Evolutionary conservation across 1,140 invertebrate species (phyloP).

Genomic region (Acromyrmex charruanus): DNA sequence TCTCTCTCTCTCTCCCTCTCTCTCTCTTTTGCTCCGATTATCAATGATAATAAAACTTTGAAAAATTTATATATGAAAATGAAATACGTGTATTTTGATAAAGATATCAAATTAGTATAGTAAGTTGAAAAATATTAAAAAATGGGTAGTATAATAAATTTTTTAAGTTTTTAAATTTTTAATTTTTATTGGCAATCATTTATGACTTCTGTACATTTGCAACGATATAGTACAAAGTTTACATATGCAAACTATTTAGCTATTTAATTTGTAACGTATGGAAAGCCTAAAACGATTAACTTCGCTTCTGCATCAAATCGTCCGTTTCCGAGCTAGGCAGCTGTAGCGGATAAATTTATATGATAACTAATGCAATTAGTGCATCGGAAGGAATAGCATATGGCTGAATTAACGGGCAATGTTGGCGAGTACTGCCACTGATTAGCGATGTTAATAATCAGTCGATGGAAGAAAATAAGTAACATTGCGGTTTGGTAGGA

Average conservation of each 20-base stretch:
- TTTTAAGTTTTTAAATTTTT: neutral
- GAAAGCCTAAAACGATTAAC: slow-evolving; percentile 1
- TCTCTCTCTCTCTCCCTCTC: neutral
- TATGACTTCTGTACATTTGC: neutral
- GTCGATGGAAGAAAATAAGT: slow-evolving; percentile 51
- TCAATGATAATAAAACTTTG: neutral
- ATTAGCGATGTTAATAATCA: slow-evolving; percentile 40
- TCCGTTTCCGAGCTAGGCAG: slow-evolving; percentile 26
- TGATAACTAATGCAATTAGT: slow-evolving; percentile 55
- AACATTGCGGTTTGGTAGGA: neutral
- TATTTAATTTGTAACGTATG: slow-evolving; percentile 26
- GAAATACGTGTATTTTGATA: neutral
- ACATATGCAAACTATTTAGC: neutral
- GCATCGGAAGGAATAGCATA: slow-evolving; percentile 29
- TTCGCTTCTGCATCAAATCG: slow-evolving; percentile 6
- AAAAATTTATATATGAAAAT: slow-evolving; percentile 14
- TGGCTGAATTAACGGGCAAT: slow-evolving; percentile 38
- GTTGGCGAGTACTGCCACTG: slow-evolving; percentile 2
- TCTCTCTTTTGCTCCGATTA: neutral
- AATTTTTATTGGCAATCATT: neutral
- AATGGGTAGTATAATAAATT: neutral
- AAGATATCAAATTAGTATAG: neutral
- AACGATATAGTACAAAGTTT: neutral
- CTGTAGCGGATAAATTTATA: slow-evolving; percentile 38
- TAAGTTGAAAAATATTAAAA: slow-evolving; percentile 21